Evolutionary conservation across 2,797 vertebrate genomes (phyloP).

Genomic region (Sebastes umbrosus): DNA sequence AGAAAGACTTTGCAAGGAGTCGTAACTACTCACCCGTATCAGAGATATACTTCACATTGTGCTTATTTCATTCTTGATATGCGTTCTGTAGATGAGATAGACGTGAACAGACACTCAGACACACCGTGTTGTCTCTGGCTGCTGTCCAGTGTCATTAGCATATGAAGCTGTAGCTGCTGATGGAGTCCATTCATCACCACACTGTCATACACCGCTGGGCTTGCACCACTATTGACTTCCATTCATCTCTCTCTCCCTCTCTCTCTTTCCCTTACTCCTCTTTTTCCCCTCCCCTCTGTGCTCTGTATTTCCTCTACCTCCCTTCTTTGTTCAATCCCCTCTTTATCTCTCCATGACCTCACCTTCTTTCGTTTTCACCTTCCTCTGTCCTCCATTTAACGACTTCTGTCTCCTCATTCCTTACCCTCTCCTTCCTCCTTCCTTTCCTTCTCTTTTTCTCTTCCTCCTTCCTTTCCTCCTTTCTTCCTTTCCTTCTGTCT

Average conservation of each 20-base stretch:
- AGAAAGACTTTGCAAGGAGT: background rate
- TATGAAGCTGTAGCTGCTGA: slow-evolving; percentile 46
- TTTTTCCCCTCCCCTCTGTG: background rate
- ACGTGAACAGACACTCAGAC: background rate
- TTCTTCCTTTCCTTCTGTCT: background rate
- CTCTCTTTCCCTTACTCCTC: background rate
- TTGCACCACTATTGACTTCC: slow-evolving; percentile 28
- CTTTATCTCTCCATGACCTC: background rate
- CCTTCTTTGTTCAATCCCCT: background rate
- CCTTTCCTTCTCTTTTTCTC: background rate
- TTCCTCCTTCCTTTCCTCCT: background rate
- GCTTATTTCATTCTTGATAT: background rate
- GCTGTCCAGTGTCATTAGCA: slow-evolving; percentile 57
- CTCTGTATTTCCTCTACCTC: background rate
- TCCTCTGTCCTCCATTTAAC: background rate
- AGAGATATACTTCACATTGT: background rate
- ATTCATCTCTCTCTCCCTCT: slow-evolving; percentile 11
- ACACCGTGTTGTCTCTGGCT: slow-evolving; percentile 13
- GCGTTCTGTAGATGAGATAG: background rate
- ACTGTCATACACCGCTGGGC: slow-evolving; percentile 46
- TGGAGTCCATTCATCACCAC: slow-evolving; percentile 60
- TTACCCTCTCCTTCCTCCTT: background rate
- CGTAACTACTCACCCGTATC: background rate
- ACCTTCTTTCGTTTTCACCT: background rate
- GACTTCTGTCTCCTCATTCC: background rate